These are phyloP conservation scores for Dromius quadrimaculatus DNA, from an alignment of 2,888 invertebrate species.

Conservation along the genomic window DNA sequence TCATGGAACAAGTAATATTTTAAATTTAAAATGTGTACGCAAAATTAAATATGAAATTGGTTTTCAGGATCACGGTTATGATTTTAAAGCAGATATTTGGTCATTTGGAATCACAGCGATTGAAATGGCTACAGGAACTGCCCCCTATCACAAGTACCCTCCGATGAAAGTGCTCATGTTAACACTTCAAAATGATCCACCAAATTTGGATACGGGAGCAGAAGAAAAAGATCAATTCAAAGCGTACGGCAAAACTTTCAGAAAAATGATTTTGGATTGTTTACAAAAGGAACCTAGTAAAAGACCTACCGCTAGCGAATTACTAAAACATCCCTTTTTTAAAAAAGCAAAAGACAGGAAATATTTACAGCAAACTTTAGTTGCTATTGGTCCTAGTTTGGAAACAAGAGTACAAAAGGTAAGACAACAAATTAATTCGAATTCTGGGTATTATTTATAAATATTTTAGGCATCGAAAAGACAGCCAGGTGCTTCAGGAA, in stretches of 20 bases:
- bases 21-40: background rate
- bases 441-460: constrained; percentile 28
- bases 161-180: constrained; percentile 99
- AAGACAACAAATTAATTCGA: constrained; percentile 54
- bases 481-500: constrained; percentile 87
- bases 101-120: constrained; percentile 97
- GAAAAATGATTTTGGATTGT: constrained; percentile 97
- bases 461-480: constrained; percentile 74
- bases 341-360: constrained; percentile 96
- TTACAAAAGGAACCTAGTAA: constrained; percentile 95
- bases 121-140: constrained; percentile 98
- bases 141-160: constrained; percentile 98
- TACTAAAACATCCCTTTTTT: constrained; percentile 97
- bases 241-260: constrained; percentile 95
- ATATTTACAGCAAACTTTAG: constrained; percentile 86
- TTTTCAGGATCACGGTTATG: constrained; percentile 91
- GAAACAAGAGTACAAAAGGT: constrained; percentile 94
- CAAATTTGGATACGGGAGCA: constrained; percentile 92
- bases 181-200: constrained; percentile 98
- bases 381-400: constrained; percentile 88
- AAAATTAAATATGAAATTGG: constrained; percentile 32
- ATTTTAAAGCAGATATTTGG: constrained; percentile 97
- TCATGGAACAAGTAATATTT: constrained; percentile 89
- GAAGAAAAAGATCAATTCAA: constrained; percentile 99
- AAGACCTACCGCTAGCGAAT: constrained; percentile 93